Evolutionary conservation across 2,797 vertebrate genomes (phyloP).

Genomic region (Linurgus olivaceus): DNA sequence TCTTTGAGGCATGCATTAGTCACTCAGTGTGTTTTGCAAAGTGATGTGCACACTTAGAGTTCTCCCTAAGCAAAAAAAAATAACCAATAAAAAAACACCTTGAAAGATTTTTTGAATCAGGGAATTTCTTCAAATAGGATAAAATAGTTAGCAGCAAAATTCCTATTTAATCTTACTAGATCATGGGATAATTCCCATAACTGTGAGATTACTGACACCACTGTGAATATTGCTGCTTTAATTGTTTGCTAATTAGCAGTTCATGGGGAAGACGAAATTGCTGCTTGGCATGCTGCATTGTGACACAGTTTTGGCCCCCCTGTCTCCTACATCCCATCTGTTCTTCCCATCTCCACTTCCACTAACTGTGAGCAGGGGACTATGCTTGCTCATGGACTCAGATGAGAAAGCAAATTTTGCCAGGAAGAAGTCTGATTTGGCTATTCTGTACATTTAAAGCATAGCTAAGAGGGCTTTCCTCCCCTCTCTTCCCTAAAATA

Average conservation of each 20-base stretch:
- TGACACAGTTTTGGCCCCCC: neutral
- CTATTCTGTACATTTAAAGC: neutral
- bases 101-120: neutral
- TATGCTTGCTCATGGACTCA: neutral
- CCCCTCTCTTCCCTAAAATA: neutral
- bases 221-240: slow-evolving; percentile 46
- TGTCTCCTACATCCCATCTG: neutral
- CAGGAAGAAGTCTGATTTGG: neutral
- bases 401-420: neutral
- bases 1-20: neutral
- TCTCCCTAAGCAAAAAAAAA: neutral
- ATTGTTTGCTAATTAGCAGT: slow-evolving; percentile 63
- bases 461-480: neutral
- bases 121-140: neutral
- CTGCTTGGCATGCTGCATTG: neutral
- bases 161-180: slow-evolving; percentile 9
- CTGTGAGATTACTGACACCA: slow-evolving; percentile 28
- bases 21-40: neutral
- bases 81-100: neutral
- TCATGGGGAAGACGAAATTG: slow-evolving; percentile 38
- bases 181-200: slow-evolving; percentile 13
- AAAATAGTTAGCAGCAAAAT: slow-evolving; percentile 27
- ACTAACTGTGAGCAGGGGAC: neutral
- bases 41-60: neutral
- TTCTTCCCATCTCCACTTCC: neutral